Conservation (phyloP, 2,888 invertebrate species). For the Carterocephalus palaemon region DNA sequence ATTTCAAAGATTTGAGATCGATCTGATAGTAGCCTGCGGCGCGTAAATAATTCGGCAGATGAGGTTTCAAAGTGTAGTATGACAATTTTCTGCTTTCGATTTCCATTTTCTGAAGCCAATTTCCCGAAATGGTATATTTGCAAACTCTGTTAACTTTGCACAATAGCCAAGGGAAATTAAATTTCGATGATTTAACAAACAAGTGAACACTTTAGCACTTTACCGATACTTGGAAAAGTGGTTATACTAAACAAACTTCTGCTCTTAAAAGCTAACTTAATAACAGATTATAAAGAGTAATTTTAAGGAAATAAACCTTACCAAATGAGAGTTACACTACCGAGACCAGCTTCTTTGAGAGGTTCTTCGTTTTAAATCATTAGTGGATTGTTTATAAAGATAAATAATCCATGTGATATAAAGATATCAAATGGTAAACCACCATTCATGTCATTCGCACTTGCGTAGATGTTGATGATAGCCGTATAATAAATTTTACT, state of each 20-base stretch:
- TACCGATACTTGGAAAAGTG: constrained; percentile 25
- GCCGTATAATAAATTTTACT: constrained; percentile 1
- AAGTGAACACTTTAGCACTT: constrained; percentile 23
- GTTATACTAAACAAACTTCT: constrained; percentile 22
- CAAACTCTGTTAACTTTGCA: constrained; percentile 21
- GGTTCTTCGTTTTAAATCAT: no score
- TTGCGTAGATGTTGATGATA: constrained; percentile 4
- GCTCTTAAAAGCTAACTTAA: constrained; percentile 21
- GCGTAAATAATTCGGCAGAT: constrained; percentile 40
- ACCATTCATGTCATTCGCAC: constrained; percentile 18
- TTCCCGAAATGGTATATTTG: constrained; percentile 24
- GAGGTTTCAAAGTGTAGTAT: constrained; percentile 41
- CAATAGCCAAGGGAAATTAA: constrained; percentile 29
- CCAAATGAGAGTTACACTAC: no score
- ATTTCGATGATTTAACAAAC: constrained; percentile 32
- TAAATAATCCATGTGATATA: no score
- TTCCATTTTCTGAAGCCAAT: constrained; percentile 30
- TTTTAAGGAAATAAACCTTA: no score
- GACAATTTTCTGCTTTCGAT: constrained; percentile 32
- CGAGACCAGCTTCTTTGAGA: no score
- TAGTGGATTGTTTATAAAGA: no score
- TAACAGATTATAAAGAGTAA: no score
- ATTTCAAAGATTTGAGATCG: constrained; percentile 35
- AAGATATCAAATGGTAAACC: no score
- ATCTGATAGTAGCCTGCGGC: constrained; percentile 40